Evolutionary conservation across 2,113 vertebrate species (phyloP), one percentile per base, ranked within the genome.

Genomic region (Salvelinus alpinus): DNA sequence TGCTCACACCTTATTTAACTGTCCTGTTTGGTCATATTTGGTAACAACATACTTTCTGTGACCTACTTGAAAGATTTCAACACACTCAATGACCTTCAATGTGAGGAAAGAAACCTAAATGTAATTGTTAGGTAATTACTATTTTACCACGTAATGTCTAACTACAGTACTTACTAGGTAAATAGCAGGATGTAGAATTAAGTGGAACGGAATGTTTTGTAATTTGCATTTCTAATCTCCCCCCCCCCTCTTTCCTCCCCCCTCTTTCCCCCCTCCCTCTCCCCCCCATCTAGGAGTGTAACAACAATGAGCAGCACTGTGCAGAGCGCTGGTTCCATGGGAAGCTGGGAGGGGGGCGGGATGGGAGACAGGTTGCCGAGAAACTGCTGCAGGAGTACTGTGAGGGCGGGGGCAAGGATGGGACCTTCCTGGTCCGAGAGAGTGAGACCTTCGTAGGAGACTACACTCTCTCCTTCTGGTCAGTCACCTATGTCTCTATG

Each of bases 391-490:
- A 95, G 0, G 95, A 96, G 51, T 95, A 96, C 76, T 95, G 95
- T 75, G 95, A 96, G 88, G 95, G 93, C 0, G 95, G 95, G 0
- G 95, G 93, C 64, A 96, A 96, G 80, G 95, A 96, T 0, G 95
- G 94, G 78, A 96, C 95, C 77, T 96, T 96, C 86, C 90, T 96
- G 80, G 95, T 96, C 64, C 90, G 95, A 2, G 95, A 96, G 90
- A 96, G 95, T 0, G 95, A 96, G 92, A 96, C 95, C 25, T 96
- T 96, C 2, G 95, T 96, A 4, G 95, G 95, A 0, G 95, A 96
- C 87, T 96, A 95, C 92, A 96, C 95, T 22, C 93, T 96, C 70
- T 95, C 95, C 8, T 96, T 96, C 93, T 96, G 95, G 95, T 96
- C 82, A 38, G 2, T 22, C n/a, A 12, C 75, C n/a, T 11, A 22